Evolutionary conservation across 2,888 invertebrate species (phyloP), one percentile per base, ranked within the genome.

Genomic region (Hartigia nigra): DNA sequence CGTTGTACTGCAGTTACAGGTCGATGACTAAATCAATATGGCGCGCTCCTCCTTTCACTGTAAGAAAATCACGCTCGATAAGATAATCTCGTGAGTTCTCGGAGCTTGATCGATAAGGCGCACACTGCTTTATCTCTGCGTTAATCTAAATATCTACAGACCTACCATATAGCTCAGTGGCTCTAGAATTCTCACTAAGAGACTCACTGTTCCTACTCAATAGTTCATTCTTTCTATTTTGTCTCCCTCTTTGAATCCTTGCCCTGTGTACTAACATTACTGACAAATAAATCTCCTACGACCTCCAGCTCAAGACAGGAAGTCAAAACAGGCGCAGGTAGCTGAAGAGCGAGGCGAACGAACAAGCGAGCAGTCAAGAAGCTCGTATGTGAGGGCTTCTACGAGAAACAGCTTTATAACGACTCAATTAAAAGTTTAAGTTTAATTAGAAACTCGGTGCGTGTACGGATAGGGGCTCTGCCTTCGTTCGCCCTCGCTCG

Each of bases 341-440:
- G 55, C 55, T 23, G 55, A 55, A 14, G 55, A 55, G 55, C 55
- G 23, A 55, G 55, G 14, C 39, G 39, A 39, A 14, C 39, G 39
- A 39, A 39, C 9, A 23, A 55, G 23, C 55, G 55, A 55, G 55
- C 55, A 55, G 55, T 55, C 55, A 55, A 55, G 55, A 9, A 55
- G 9, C 55, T 55, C 55, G 55, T 23, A 23, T 55, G 55, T 55
- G 23, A 23, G 55, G 23, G 23, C 23, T 55, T 55, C 55, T 55
- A 55, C 23, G 9, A 9, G 55, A 9, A 55, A 70, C 74, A 31
- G n/a, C 74, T 70, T 76, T 77, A 70, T 88, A 90, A 90, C 88
- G 89, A 90, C 90, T 91, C 91, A 90, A 91, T 91, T 91, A 91
- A 91, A 91, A 91, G 90, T 91, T 91, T 83, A 87, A 90, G 91